Evolutionary conservation across 2,113 vertebrate species (phyloP), one percentile per base, ranked within the genome.

Genomic region (Gallinago jamesoni): DNA sequence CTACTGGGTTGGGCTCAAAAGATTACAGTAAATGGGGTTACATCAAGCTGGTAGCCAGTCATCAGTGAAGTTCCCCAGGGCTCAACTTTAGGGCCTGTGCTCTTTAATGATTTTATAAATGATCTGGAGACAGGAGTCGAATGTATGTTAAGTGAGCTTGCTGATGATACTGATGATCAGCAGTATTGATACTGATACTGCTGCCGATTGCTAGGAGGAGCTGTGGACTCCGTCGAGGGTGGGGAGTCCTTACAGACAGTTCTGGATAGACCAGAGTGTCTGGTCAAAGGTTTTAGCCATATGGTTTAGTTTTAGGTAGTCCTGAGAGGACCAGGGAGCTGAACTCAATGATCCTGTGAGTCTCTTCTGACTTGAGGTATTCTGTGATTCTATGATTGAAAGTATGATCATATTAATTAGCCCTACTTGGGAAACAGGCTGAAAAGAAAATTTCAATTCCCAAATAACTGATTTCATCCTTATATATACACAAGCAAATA

Each of bases 401-500:
- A 84, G n/a, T 19, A 73, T 66, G 2, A 63, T 91, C 67, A 87
- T 50, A 91, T 60, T 88, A 86, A 78, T 92, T 72, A 95, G 43
- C 19, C n/a, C 37, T 87, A 91, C 14, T 22, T 76, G 66, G 55
- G 35, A 35, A 92, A 68, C 33, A 53, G 23, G 16, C 48, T 76
- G 35, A 81, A 83, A 77, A 84, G 31, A 87, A 91, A 67, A 76
- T 63, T 59, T 95, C 53, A 85, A 25, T 94, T 96, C 45, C 19
- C 24, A 66, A 84, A 33, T 87, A 87, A 91, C 60, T 90, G 70
- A 35, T 88, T 57, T 28, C 48, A 66, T 55, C 37, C 10, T 86
- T 93, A 52, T 53, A 80, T 11, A 55, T 81, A 70, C 37, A 55
- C 31, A 87, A 48, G 68, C 23, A 94, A 92, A 84, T 91, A 74